Evolutionary conservation across 2,797 vertebrate species (phyloP), one percentile per base, ranked within the genome.

Genomic region (Clarias laeviceps): DNA sequence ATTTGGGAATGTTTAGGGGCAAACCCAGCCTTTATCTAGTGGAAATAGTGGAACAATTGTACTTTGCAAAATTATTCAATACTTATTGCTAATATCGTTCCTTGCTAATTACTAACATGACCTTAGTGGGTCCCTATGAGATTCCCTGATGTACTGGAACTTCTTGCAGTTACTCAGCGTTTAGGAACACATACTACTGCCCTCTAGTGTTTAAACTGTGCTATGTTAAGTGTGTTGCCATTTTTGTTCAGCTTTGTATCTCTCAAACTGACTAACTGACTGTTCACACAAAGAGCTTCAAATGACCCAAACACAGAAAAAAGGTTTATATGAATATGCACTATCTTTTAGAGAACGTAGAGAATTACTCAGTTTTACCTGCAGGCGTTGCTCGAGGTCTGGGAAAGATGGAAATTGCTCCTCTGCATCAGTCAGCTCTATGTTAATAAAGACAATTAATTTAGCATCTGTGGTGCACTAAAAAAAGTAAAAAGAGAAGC

Each of bases 311-410:
- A 66, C 3, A 14, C 56, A 61, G 22, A 79, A 61, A 79, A 37
- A 0, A 24, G 20, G 24, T 62, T 40, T 40, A 24, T 24, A 66
- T 50, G 37, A 61, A 18, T 68, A 45, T 69, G 27, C 34, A 27
- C 37, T 73, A 40, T 27, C 7, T 69, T 57, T 45, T 45, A 45
- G 45, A 45, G 8, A 45, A 45, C 2, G 45, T 20, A 61, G 24
- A 54, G 8, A 82, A 79, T 40, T 74, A 74, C 57, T 76, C 27
- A 64, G 24, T 27, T n/a, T 95, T 96, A 99, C 98, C 97, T 99
- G 97, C 78, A 99, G 94, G 79, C 97, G 96, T 89, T 98, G 97
- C 86, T 99, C 98, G 93, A 99, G 94, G 87, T 98, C 97, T 82
- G 97, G 97, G 90, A 97, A 97, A 83, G 92, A 94, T 92, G 96